phyloP scores from a whole-genome alignment of 2,888 invertebrate species.

The Nudaria mundana region DNA sequence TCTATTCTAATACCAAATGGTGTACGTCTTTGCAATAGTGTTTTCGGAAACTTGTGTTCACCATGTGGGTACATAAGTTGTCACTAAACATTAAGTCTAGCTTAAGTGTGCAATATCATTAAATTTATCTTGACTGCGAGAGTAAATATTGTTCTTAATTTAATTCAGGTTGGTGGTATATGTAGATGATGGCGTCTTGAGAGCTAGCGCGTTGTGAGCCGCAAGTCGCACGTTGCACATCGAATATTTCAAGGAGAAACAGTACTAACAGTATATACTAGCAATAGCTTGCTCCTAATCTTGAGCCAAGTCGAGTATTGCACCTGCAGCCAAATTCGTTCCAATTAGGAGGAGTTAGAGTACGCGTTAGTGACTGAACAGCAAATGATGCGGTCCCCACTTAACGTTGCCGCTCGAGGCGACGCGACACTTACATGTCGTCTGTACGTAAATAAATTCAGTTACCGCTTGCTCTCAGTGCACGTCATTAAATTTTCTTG shows the following conservation, averaged over 20 bases:
- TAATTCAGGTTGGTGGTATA: conserved; percentile 72
- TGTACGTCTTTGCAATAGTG: conserved; percentile 36
- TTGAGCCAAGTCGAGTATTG: conserved; percentile 78
- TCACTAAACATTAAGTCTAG: conserved; percentile 66
- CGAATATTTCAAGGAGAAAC: conserved; percentile 73
- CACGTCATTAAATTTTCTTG: conserved; percentile 76
- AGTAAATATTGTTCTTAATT: conserved; percentile 81
- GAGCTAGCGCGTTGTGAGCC: conserved; percentile 44
- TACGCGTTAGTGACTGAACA: conserved; percentile 74
- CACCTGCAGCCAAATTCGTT: conserved; percentile 81
- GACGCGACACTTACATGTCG: conserved; percentile 73
- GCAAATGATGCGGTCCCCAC: conserved; percentile 79
- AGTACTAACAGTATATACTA: conserved; percentile 66
- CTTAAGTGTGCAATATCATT: conserved; percentile 75
- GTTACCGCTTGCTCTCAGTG: conserved; percentile 67
- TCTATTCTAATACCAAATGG: too few relatives aligned
- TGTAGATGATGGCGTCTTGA: conserved; percentile 55
- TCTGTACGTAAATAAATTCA: conserved; percentile 73
- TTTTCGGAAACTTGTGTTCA: conserved; percentile 56
- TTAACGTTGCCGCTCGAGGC: conserved; percentile 61
- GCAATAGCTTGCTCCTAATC: conserved; percentile 77
- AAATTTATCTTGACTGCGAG: conserved; percentile 68
- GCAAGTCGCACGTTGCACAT: conserved; percentile 70
- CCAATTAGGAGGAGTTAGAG: conserved; percentile 80
- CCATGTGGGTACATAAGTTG: conserved; percentile 71